Percentiles rank a stretch among this genome's conserved stretches.
Conservation (phyloP, 2,797 vertebrate species). For the Eidolon dupreanum region DNA sequence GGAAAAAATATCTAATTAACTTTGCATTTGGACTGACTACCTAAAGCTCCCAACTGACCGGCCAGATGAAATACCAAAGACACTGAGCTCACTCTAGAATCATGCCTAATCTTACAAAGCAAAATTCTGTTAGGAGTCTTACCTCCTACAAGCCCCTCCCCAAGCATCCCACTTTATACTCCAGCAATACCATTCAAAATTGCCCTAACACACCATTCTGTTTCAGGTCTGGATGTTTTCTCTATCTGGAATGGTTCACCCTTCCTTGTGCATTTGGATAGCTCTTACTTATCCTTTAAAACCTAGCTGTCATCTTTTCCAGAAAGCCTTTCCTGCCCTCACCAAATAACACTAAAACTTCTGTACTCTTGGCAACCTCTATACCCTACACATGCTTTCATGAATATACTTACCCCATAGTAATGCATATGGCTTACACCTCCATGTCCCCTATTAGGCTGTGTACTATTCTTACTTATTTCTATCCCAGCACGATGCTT, state of each 20-base stretch:
- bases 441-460: not conserved
- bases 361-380: not conserved
- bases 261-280: constrained; percentile 12
- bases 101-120: not conserved
- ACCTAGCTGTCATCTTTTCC: not conserved
- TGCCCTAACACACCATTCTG: not conserved
- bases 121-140: not conserved
- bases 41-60: not conserved
- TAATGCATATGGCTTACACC: not conserved
- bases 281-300: constrained; percentile 30
- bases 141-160: not conserved
- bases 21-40: not conserved
- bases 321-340: constrained; percentile 38
- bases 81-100: not conserved
- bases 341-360: not conserved
- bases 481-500: not conserved
- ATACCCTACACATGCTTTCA: not conserved
- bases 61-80: not conserved
- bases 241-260: not conserved
- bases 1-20: not conserved
- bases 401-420: not conserved
- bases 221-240: not conserved
- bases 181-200: not conserved
- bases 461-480: not conserved
- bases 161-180: not conserved